Evolutionary conservation across 2,888 invertebrate genomes (phyloP), one percentile per base, ranked within the genome.

Genomic region (Luffia ferchaultella): DNA sequence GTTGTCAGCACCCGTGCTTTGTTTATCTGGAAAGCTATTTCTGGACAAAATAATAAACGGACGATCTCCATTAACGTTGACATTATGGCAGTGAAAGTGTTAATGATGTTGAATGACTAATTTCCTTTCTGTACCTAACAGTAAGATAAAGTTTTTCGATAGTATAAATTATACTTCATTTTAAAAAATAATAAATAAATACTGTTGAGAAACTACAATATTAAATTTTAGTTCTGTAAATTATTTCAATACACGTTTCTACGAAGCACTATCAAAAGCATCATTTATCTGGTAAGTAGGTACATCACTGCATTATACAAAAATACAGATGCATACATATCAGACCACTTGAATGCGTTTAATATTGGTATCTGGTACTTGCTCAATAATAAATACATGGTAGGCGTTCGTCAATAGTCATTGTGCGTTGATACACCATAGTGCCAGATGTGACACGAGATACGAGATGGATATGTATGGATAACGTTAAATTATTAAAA

Each of bases 361-460:
- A 30, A 30, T 30, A 30, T 30, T 30, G 12, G 30, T 30, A 30
- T 30, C 30, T 30, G 30, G 30, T 30, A 30, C 30, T 3, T 30
- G 30, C 12, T 12, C 30, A n/a, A 30, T 30, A 52, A 53, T 54
- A 54, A 57, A 58, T 53, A 53, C 56, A 56, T 55, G 56, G 59
- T 60, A 58, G 57, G 54, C 54, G 59, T 52, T 55, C 60, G 59
- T 61, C 61, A 57, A 62, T 62, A 61, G 57, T 57, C 58, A 61
- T 60, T 60, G 58, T 60, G 54, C 56, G 51, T 30, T 30, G 30
- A 30, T 30, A 30, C 30, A 30, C 3, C 5, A n/a, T n/a, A n/a
- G n/a, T n/a, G 12, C 30, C 30, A 30, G 30, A 30, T 30, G 30
- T 30, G 30, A 30, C 30, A 3, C 30, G 30, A 30, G 30, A 30